phyloP scores from a whole-genome alignment of 2,888 invertebrate genomes.

The Polymixis lichenea region DNA sequence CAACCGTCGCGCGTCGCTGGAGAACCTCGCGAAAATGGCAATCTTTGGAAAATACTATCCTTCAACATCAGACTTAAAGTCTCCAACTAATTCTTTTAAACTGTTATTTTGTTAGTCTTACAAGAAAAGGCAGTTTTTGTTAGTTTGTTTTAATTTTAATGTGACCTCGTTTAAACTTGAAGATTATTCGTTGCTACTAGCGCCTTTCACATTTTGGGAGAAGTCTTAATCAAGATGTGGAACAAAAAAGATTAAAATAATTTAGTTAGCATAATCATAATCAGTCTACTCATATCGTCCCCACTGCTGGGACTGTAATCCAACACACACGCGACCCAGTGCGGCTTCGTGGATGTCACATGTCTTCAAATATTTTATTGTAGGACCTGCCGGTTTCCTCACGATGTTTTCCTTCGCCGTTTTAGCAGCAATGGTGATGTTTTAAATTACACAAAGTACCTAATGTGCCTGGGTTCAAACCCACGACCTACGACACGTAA shows the following conservation, averaged over 20 bases:
- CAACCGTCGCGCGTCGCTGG: conserved; percentile 43
- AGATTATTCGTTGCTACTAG: neutral
- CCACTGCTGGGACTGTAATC: no score
- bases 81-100: conserved; percentile 39
- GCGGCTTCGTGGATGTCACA: no score
- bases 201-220: neutral
- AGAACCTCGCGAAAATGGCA: conserved; percentile 56
- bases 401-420: no score
- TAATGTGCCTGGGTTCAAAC: no score
- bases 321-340: no score
- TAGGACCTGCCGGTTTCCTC: no score
- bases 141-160: conserved; percentile 18
- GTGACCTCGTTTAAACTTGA: neutral
- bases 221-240: neutral
- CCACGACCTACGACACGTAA: no score
- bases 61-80: conserved; percentile 43
- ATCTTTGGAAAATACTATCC: conserved; percentile 59
- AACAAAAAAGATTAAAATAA: neutral
- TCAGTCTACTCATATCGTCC: no score
- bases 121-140: conserved; percentile 10
- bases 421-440: no score
- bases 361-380: no score
- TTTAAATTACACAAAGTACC: no score
- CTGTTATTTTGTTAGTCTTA: conserved; percentile 18
- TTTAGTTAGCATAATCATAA: no score